phyloP scores from a whole-genome alignment of 2,888 invertebrate species.

The Euplexia lucipara region DNA sequence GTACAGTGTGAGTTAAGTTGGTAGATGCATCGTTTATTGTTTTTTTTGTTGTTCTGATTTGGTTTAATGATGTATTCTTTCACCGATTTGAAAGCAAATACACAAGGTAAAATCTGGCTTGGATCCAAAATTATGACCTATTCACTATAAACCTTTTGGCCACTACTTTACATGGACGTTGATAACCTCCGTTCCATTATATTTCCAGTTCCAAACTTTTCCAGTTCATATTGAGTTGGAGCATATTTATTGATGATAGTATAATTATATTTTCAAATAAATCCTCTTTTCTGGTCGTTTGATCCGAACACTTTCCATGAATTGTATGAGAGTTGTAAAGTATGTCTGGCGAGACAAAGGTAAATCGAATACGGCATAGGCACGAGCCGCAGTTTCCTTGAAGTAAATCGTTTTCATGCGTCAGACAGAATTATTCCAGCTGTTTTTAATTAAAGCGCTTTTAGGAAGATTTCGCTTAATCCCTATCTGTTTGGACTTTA shows the following conservation, averaged over 20 bases:
- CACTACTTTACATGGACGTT: too few species aligned
- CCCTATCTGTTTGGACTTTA: neutral
- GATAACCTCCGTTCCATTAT: too few species aligned
- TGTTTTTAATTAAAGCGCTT: neutral
- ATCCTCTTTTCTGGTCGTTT: neutral
- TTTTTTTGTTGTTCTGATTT: too few species aligned
- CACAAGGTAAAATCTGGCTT: too few species aligned
- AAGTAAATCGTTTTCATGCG: neutral
- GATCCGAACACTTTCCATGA: neutral
- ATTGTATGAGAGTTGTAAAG: neutral
- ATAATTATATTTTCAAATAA: neutral
- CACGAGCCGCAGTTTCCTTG: neutral
- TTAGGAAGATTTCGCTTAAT: neutral
- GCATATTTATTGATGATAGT: too few species aligned
- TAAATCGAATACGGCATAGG: neutral
- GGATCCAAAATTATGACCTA: too few species aligned
- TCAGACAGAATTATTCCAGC: slow-evolving; percentile 29
- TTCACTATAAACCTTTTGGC: too few species aligned
- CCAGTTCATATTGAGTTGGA: neutral
- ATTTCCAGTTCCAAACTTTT: neutral
- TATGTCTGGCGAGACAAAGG: neutral
- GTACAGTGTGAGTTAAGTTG: too few species aligned
- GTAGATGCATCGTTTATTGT: too few species aligned
- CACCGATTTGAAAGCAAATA: too few species aligned
- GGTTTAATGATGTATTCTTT: too few species aligned